Conservation (phyloP, 2,113 vertebrate species). For the Oceanodroma tethys region DNA sequence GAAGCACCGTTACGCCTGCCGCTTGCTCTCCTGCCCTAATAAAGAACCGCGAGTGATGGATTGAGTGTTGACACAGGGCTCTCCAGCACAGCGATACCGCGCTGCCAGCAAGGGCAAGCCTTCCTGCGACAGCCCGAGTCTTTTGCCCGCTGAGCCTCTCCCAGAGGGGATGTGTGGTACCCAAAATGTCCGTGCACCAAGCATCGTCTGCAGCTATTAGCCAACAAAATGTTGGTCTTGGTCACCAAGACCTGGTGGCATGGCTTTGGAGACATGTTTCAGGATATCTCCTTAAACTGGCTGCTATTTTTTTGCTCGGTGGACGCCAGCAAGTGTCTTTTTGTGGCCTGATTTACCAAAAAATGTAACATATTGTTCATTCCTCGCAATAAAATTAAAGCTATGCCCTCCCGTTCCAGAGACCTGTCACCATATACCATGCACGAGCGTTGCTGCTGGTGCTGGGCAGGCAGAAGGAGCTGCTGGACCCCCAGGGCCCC, state of each 20-base stretch:
- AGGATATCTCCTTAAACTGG: background rate
- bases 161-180: background rate
- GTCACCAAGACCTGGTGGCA: background rate
- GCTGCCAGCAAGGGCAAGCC: background rate
- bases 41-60: background rate
- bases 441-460: background rate
- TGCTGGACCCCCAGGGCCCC: background rate
- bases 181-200: too few species aligned
- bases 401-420: accelerated
- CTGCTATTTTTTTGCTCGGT: background rate
- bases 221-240: background rate
- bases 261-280: background rate
- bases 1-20: accelerated
- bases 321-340: background rate
- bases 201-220: accelerated
- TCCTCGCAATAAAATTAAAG: background rate
- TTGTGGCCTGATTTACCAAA: background rate
- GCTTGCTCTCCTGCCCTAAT: background rate
- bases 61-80: background rate
- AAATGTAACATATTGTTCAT: background rate
- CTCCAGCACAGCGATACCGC: background rate
- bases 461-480: background rate
- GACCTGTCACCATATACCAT: accelerated
- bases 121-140: background rate
- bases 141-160: background rate